These are phyloP conservation scores for Digitonthophagus gazella DNA, from an alignment of 2,888 invertebrate species.

Conservation along the genomic window DNA sequence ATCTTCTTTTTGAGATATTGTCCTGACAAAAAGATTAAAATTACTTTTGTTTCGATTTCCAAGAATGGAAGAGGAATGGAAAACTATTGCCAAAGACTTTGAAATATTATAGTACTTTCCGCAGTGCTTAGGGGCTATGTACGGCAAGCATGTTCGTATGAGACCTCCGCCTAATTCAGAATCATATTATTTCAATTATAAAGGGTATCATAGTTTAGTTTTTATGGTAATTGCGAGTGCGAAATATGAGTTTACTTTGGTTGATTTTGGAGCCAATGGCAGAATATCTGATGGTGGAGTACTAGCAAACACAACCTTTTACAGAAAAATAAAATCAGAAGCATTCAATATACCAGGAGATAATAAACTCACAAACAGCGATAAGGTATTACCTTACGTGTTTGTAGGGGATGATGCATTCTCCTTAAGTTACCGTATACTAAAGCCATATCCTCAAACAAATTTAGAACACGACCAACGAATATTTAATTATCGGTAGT, in stretches of 20 bases:
- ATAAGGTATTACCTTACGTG: slow-evolving; percentile 9
- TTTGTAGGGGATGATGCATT: slow-evolving; percentile 20
- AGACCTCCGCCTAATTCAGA: slow-evolving; percentile 3
- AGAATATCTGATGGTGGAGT: slow-evolving; percentile 21
- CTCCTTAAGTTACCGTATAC: neutral
- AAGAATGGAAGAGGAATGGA: slow-evolving; percentile 24
- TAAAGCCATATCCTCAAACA: neutral
- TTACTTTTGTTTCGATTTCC: slow-evolving; percentile 12
- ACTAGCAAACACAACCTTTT: slow-evolving; percentile 14
- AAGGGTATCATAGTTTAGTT: slow-evolving; percentile 9
- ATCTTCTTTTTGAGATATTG: no score
- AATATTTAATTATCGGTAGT: slow-evolving; percentile 2
- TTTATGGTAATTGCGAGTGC: slow-evolving; percentile 16
- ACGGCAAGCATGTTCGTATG: slow-evolving; percentile 30
- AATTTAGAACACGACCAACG: neutral
- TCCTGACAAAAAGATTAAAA: slow-evolving; percentile 3
- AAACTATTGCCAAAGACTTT: slow-evolving; percentile 28
- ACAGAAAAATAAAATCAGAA: slow-evolving; percentile 17
- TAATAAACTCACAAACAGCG: slow-evolving; percentile 12
- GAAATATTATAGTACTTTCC: slow-evolving; percentile 31
- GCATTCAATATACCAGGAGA: slow-evolving; percentile 14
- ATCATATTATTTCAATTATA: slow-evolving; percentile 12
- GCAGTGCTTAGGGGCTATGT: slow-evolving; percentile 27
- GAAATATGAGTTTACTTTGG: slow-evolving; percentile 15
- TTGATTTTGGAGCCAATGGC: slow-evolving; percentile 16